Percentiles rank a stretch among this genome's conserved stretches.
phyloP scores from a whole-genome alignment of 2,797 vertebrate species.

The Apogon talboti region DNA sequence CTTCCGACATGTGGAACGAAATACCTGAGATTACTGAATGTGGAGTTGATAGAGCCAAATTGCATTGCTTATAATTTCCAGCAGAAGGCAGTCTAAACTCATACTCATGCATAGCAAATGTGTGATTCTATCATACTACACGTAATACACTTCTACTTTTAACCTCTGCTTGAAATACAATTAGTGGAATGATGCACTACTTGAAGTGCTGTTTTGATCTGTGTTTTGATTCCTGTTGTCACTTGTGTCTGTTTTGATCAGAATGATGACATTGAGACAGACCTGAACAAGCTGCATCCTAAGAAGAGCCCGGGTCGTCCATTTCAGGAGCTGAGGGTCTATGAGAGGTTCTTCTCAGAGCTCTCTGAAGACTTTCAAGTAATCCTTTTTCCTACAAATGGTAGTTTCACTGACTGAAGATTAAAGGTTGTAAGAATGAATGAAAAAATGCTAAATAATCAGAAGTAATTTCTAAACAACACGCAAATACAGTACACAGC shows the following conservation, averaged over 20 bases:
- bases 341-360: conserved; percentile 94
- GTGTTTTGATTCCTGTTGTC: conserved; percentile 2
- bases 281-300: conserved; percentile 93
- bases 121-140: background rate
- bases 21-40: too few relatives aligned
- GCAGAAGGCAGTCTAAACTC: conserved; percentile 52
- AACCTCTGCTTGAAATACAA: background rate
- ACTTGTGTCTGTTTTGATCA: conserved; percentile 68
- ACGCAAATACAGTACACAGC: too few relatives aligned
- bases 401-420: too few relatives aligned
- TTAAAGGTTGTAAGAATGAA: too few relatives aligned
- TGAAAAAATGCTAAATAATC: too few relatives aligned
- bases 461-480: too few relatives aligned
- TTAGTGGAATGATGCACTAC: background rate
- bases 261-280: conserved; percentile 98
- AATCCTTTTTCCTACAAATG: conserved; percentile 27
- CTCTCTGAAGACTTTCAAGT: conserved; percentile 96
- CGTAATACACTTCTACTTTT: background rate
- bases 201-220: background rate
- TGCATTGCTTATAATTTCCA: conserved; percentile 27
- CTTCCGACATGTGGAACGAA: too few relatives aligned
- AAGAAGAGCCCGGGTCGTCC: conserved; percentile 85
- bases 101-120: too few relatives aligned
- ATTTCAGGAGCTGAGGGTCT: conserved; percentile 91
- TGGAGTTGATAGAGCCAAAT: background rate